These are phyloP conservation scores for Minunthozetes semirufus DNA, from an alignment of 2,888 invertebrate species.

Conservation along the genomic window DNA sequence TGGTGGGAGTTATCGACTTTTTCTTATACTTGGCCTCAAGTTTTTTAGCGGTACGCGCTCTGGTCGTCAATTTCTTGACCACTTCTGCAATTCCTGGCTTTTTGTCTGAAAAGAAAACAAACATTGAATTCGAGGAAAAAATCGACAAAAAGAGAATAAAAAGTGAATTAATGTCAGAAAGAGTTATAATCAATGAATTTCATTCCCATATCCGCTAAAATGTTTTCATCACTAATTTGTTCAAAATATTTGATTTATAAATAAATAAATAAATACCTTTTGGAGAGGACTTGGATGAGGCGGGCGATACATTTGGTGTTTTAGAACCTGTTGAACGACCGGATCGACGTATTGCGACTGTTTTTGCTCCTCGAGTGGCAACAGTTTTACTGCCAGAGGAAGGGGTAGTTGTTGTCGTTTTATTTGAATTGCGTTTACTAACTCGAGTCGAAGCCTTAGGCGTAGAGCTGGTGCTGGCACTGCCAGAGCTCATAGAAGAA, in stretches of 20 bases:
- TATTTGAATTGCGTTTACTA: background rate
- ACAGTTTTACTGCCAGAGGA: background rate
- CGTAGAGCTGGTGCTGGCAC: background rate
- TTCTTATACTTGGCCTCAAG: background rate
- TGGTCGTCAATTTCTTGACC: conserved; percentile 4
- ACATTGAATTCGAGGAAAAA: too few relatives aligned
- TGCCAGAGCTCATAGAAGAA: background rate
- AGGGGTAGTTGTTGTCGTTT: background rate
- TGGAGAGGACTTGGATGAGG: background rate
- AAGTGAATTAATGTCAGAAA: background rate
- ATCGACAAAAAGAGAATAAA: background rate
- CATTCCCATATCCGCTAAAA: conserved; percentile 14
- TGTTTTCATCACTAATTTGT: background rate
- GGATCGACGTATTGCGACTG: background rate
- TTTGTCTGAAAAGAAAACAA: background rate
- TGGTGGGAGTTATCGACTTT: background rate
- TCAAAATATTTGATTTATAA: too few relatives aligned
- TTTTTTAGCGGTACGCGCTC: background rate
- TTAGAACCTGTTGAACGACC: conserved; percentile 3
- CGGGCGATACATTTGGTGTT: conserved; percentile 8
- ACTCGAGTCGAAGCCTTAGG: background rate
- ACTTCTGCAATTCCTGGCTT: conserved; percentile 19
- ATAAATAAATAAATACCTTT: conserved; percentile 4
- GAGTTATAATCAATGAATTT: background rate
- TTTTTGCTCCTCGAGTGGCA: background rate